Evolutionary conservation across 2,888 invertebrate species (phyloP).

Genomic region (Drosophila mayaguana): DNA sequence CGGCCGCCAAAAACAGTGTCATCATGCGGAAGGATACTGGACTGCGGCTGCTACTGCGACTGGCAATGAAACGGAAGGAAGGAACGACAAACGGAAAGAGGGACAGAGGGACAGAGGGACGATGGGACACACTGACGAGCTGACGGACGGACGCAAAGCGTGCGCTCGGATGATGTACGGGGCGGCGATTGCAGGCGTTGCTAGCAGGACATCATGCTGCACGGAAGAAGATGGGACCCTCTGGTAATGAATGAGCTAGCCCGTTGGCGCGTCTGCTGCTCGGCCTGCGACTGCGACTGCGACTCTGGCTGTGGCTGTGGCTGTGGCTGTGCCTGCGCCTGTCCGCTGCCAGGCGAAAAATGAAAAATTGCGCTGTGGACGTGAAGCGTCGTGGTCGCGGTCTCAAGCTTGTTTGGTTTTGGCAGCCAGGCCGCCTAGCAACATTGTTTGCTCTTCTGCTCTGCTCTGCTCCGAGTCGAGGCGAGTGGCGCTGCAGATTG

Average conservation of each 20-base stretch:
- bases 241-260: conserved; percentile 73
- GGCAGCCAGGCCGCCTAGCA: conserved; percentile 71
- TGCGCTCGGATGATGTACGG: conserved; percentile 68
- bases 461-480: conserved; percentile 13
- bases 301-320: not conserved
- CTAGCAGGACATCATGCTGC: conserved; percentile 19
- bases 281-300: not conserved
- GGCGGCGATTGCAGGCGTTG: conserved; percentile 65
- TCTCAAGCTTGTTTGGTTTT: conserved; percentile 73
- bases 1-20: conserved; percentile 77
- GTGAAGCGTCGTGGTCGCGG: conserved; percentile 45
- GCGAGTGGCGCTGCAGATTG: conserved; percentile 43
- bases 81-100: conserved; percentile 55
- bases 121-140: no score
- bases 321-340: not conserved
- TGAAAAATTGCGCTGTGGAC: conserved; percentile 71
- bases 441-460: conserved; percentile 76
- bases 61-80: conserved; percentile 80
- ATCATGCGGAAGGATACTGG: conserved; percentile 78
- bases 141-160: conserved; percentile 58
- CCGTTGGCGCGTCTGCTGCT: conserved; percentile 23
- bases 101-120: no score
- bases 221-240: conserved; percentile 38
- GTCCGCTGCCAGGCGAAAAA: conserved; percentile 45
- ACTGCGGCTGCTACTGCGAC: conserved; percentile 54